A percentile compares a stretch with the other conserved stretches of the same genome.
These are phyloP conservation scores for Daubentonia madagascariensis DNA, from an alignment of 2,113 vertebrate species.

Conservation along the genomic window DNA sequence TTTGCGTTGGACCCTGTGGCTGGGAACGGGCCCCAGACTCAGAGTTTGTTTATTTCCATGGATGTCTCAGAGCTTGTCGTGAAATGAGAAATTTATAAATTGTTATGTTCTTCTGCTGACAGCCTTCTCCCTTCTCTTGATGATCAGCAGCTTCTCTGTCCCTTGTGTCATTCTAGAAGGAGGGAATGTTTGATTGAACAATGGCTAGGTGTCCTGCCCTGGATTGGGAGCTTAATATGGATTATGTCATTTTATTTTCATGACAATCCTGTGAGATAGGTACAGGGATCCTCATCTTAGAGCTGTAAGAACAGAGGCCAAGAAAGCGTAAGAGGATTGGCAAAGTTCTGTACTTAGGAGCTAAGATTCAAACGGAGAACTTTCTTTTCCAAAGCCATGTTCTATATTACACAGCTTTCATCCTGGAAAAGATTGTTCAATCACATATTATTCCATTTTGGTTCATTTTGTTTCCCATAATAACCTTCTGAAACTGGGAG, in stretches of 20 bases:
- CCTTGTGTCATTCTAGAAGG: neutral
- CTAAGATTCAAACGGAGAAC: neutral
- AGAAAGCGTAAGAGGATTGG: neutral
- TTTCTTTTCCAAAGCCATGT: neutral
- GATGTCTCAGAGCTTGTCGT: slow-evolving; percentile 73
- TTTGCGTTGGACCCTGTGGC: slow-evolving; percentile 45
- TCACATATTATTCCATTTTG: neutral
- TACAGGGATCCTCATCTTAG: neutral
- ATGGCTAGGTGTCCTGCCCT: neutral
- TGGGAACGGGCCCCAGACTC: slow-evolving; percentile 58
- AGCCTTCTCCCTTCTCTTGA: slow-evolving; percentile 54
- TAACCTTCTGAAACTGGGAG: neutral
- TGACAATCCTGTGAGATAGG: neutral
- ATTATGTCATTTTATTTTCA: neutral
- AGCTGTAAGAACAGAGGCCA: neutral
- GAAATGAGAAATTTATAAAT: slow-evolving; percentile 80
- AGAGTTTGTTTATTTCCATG: slow-evolving; percentile 70
- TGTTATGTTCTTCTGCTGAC: slow-evolving; percentile 77
- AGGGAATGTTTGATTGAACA: neutral
- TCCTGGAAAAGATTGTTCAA: neutral
- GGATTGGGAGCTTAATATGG: neutral
- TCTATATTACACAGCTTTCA: neutral
- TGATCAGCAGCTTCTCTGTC: slow-evolving; percentile 56
- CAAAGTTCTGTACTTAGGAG: neutral
- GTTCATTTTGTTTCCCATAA: neutral